Evolutionary conservation across 2,888 invertebrate genomes (phyloP).

Genomic region (Amiota mariae): DNA sequence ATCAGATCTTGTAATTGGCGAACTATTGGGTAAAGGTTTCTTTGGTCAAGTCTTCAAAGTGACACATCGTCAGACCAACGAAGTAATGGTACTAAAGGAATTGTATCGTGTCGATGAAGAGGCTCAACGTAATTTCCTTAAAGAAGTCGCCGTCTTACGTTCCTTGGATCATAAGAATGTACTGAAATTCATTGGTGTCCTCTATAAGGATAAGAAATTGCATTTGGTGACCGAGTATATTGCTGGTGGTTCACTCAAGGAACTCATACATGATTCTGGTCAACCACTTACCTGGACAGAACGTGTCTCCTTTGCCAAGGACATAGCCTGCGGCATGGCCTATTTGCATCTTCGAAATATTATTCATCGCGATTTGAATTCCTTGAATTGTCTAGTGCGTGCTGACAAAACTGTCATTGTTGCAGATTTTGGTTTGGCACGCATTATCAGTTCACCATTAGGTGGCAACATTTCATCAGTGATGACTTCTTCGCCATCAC

Average conservation of each 20-base stretch:
- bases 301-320: conserved; percentile 88
- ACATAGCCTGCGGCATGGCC: conserved; percentile 94
- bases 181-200: conserved; percentile 90
- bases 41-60: conserved; percentile 95
- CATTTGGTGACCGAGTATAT: conserved; percentile 95
- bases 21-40: conserved; percentile 92
- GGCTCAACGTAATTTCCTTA: conserved; percentile 93
- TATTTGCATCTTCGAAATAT: conserved; percentile 96
- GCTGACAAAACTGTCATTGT: conserved; percentile 94
- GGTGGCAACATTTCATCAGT: conserved; percentile 58
- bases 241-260: conserved; percentile 91
- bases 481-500: conserved; percentile 5
- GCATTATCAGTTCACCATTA: conserved; percentile 78
- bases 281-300: conserved; percentile 85
- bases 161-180: conserved; percentile 93
- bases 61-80: conserved; percentile 90
- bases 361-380: conserved; percentile 95
- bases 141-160: conserved; percentile 94
- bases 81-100: conserved; percentile 97
- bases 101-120: conserved; percentile 94
- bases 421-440: conserved; percentile 94
- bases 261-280: conserved; percentile 83
- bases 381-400: conserved; percentile 93
- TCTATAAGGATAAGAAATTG: conserved; percentile 92
- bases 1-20: conserved; percentile 90